phyloP scores from a whole-genome alignment of 2,113 vertebrate species.

The Pelusios castaneus region DNA sequence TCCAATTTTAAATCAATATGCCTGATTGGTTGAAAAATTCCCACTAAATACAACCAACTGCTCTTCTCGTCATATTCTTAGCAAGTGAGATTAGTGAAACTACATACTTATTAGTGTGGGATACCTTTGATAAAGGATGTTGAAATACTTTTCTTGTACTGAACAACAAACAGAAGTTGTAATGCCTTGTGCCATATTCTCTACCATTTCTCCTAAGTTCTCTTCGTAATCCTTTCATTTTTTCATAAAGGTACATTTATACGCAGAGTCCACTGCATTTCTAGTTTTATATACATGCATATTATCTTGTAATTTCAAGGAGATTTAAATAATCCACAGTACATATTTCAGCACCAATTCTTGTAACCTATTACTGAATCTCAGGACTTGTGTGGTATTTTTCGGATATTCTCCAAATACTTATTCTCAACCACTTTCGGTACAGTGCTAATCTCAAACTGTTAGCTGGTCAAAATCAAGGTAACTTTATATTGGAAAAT shows the following conservation, averaged over 20 bases:
- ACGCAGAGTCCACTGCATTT: background rate
- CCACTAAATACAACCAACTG: background rate
- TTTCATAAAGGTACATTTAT: background rate
- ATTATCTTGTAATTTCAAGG: background rate
- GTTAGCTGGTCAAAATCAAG: background rate
- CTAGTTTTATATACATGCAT: background rate
- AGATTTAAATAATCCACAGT: background rate
- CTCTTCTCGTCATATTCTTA: background rate
- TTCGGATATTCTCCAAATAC: background rate
- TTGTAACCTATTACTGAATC: background rate
- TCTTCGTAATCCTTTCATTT: background rate
- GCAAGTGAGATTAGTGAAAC: background rate
- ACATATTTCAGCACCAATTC: background rate
- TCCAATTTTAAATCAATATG: background rate
- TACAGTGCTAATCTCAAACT: background rate
- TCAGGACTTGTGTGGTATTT: background rate
- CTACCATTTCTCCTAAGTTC: background rate
- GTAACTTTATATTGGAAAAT: background rate
- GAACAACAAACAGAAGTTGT: background rate
- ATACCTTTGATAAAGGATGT: background rate
- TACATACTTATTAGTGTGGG: rapidly evolving
- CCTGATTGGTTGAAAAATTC: background rate
- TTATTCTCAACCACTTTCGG: background rate
- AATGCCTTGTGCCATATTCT: background rate
- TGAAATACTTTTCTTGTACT: background rate